Base-by-base conservation (phyloP, 1,140 invertebrate species). In the Linepithema humile region DNA sequence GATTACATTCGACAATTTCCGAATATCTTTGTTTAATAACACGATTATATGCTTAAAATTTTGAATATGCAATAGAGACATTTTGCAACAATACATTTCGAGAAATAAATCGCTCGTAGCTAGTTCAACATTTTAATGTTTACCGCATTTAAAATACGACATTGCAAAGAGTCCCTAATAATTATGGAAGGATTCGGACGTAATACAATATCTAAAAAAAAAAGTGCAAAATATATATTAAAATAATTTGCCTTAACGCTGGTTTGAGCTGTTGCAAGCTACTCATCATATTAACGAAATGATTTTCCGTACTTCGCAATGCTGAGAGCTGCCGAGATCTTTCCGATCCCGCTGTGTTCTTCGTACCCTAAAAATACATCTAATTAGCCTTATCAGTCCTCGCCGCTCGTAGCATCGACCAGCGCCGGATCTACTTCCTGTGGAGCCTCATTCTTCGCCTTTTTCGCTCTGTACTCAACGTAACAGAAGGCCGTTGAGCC, bases 401-500 rank as follows among this genome's bases (percentile, higher is more conserved):
- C 89, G 23, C 43, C 48, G 62, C 85, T 89, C 1, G 72, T 60
- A 12, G 69, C 82, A 3, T 91, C 86, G 9, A 83, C 78, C 12
- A 91, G 48, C 1, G 86, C 57, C 12, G 90, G 80, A 72, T 91
- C 80, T 20, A 73, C 85, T 2, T 88, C 86, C 4, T n/a, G 82
- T 50, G 64, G 48, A 43, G 75, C 38, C 0, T 88, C 73, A 38
- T 89, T 74, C 1, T 88, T 87, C 0, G 90, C 69, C 20, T 88
- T 92, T 62, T 90, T 90, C 0, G 84, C 48, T 3, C 45, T 82
- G 6, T 90, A 97, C 91, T 99, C 98, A 9, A 99, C 97, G 23
- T 96, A 90, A 87, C 97, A 97, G 94, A 99, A 99, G 0, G 96
- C 94, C 0, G 96, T 91, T 0, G 98, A 97, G 23, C 98, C 98